Conservation (phyloP, 1,140 invertebrate species). For the Sweltsa coloradensis region DNA sequence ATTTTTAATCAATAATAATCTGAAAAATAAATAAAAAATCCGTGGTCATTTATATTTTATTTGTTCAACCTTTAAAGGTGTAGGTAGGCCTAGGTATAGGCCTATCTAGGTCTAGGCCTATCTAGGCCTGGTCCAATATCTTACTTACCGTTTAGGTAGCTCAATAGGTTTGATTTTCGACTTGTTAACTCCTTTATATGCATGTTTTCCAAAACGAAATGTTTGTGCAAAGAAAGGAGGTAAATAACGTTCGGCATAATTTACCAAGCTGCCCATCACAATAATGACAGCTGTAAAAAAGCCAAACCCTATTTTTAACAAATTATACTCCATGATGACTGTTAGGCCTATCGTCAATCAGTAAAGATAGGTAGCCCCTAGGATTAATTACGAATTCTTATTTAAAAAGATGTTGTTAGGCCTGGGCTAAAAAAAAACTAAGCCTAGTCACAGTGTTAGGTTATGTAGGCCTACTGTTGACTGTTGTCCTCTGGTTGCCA, state of each 20-base stretch:
- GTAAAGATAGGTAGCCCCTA: no score
- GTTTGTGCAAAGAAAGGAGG: constrained; percentile 44
- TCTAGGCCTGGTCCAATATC: constrained; percentile 2
- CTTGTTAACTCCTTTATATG: constrained; percentile 35
- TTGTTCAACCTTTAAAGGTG: no score
- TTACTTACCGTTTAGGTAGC: constrained; percentile 49
- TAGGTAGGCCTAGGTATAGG: no score
- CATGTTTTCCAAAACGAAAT: constrained; percentile 56
- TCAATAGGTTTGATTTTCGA: constrained; percentile 38
- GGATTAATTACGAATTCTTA: no score
- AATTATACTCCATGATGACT: constrained; percentile 38
- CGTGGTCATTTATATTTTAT: no score
- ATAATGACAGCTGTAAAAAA: constrained; percentile 29
- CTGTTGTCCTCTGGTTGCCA: no score
- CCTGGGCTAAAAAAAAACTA: no score
- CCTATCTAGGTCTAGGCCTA: no score
- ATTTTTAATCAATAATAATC: constrained; percentile 9
- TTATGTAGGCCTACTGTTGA: no score
- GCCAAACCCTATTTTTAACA: constrained; percentile 32
- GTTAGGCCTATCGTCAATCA: no score
- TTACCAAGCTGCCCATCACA: constrained; percentile 41
- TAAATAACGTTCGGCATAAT: constrained; percentile 44
- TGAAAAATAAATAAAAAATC: background rate
- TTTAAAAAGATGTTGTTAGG: no score
- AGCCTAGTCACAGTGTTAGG: no score